phyloP scores from a whole-genome alignment of 1,140 invertebrate genomes.

The Eumaeus atala region DNA sequence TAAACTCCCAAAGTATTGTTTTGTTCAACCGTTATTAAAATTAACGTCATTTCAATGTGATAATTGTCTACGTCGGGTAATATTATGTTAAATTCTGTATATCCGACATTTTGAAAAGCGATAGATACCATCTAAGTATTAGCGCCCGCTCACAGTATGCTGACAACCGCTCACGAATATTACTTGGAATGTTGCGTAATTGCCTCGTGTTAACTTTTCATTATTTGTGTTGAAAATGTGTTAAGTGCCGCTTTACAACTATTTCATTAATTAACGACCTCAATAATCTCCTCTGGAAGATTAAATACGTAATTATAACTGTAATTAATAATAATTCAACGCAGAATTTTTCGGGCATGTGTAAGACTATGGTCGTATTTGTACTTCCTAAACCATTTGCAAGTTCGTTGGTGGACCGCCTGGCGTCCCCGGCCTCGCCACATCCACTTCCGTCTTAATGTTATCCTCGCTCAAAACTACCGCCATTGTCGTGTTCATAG shows the following conservation, averaged over 20 bases:
- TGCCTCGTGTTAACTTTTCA: slow-evolving; percentile 41
- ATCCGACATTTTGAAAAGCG: too few species aligned
- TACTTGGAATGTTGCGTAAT: slow-evolving; percentile 51
- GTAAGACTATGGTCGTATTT: slow-evolving; percentile 10
- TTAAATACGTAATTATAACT: not conserved
- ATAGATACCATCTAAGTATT: too few species aligned
- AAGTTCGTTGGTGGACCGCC: slow-evolving; percentile 57
- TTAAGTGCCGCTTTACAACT: slow-evolving; percentile 30
- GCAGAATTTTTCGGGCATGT: slow-evolving; percentile 2
- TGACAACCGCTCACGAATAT: slow-evolving; percentile 34
- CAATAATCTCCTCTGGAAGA: not conserved
- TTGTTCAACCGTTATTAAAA: too few species aligned
- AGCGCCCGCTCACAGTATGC: slow-evolving; percentile 25
- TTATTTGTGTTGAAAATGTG: slow-evolving; percentile 64
- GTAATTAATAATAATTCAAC: slow-evolving; percentile 7
- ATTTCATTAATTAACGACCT: not conserved
- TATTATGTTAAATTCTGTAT: too few species aligned
- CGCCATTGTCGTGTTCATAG: slow-evolving; percentile 56
- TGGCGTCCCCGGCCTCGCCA: slow-evolving; percentile 63
- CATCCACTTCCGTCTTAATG: slow-evolving; percentile 57
- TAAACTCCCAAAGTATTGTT: too few species aligned
- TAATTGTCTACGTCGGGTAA: too few species aligned
- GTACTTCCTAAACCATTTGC: slow-evolving; percentile 22
- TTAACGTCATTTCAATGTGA: too few species aligned
- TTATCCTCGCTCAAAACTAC: slow-evolving; percentile 62